A percentile compares a stretch with the other conserved stretches of the same genome.
Conservation (phyloP, 2,113 vertebrate species). For the Otolemur garnettii region DNA sequence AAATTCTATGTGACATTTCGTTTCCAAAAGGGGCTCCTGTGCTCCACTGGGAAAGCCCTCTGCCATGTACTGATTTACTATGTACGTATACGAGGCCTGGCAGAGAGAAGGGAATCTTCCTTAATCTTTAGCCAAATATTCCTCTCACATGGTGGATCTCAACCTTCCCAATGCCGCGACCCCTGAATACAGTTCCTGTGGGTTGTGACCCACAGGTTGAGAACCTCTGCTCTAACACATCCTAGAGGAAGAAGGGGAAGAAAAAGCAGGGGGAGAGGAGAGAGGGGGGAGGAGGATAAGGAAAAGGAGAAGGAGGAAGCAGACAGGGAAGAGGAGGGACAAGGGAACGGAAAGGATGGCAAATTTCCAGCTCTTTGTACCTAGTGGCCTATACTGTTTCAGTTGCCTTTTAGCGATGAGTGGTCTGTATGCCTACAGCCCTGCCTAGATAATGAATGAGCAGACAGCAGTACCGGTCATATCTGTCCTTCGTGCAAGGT, state of each 20-base stretch:
- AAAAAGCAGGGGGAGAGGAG: neutral
- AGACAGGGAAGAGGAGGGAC: neutral
- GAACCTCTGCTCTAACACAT: neutral
- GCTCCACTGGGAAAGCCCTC: neutral
- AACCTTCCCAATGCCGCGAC: no score
- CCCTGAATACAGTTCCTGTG: no score
- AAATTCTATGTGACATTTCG: neutral
- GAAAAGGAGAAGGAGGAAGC: neutral
- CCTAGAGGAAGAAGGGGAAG: neutral
- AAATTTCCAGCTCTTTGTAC: neutral
- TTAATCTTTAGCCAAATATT: neutral
- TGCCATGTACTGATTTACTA: neutral
- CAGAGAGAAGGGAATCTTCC: neutral
- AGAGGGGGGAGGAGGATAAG: neutral
- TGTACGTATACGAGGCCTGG: neutral
- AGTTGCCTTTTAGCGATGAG: neutral
- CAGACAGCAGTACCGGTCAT: neutral
- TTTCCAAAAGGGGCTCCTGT: neutral
- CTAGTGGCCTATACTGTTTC: neutral
- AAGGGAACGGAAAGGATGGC: neutral
- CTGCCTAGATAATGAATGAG: neutral
- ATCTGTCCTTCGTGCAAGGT: neutral
- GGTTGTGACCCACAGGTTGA: no score
- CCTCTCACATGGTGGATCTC: neutral
- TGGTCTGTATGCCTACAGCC: neutral